Conservation (phyloP, 1,140 invertebrate species). For the Saccostrea cuccullata region DNA sequence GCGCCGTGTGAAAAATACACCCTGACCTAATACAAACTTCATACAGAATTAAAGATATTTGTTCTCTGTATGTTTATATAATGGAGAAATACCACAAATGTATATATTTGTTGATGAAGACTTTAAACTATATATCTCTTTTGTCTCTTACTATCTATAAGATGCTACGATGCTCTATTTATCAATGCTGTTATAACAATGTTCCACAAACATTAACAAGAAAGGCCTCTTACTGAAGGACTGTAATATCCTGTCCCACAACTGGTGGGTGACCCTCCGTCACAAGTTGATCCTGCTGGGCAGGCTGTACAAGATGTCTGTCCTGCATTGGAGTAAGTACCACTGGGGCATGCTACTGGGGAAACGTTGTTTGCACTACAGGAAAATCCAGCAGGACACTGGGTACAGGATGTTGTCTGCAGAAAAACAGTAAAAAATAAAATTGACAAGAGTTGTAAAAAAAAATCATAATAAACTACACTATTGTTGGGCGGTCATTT, state of each 20-base stretch:
- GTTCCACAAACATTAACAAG: neutral
- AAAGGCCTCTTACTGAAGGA: conserved; percentile 63
- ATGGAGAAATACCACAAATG: too few species aligned
- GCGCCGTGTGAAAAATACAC: too few species aligned
- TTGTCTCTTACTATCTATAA: too few species aligned
- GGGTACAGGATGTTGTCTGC: conserved; percentile 68
- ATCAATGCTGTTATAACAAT: too few species aligned
- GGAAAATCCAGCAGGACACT: conserved; percentile 72
- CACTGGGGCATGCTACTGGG: conserved; percentile 66
- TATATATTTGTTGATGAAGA: too few species aligned
- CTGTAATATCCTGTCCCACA: conserved; percentile 73
- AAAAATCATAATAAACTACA: neutral
- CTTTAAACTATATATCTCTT: too few species aligned
- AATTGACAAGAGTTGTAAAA: neutral
- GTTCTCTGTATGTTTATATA: too few species aligned
- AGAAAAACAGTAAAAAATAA: conserved; percentile 22
- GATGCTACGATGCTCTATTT: too few species aligned
- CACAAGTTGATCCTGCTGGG: conserved; percentile 68
- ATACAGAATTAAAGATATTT: too few species aligned
- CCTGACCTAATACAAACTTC: too few species aligned
- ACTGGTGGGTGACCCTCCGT: conserved; percentile 61
- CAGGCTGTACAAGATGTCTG: conserved; percentile 64
- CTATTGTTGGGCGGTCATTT: neutral
- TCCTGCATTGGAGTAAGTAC: conserved; percentile 66
- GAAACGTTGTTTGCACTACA: conserved; percentile 61